Base-by-base conservation (phyloP, 2,797 vertebrate genomes). In the Gobionotothen gibberifrons region DNA sequence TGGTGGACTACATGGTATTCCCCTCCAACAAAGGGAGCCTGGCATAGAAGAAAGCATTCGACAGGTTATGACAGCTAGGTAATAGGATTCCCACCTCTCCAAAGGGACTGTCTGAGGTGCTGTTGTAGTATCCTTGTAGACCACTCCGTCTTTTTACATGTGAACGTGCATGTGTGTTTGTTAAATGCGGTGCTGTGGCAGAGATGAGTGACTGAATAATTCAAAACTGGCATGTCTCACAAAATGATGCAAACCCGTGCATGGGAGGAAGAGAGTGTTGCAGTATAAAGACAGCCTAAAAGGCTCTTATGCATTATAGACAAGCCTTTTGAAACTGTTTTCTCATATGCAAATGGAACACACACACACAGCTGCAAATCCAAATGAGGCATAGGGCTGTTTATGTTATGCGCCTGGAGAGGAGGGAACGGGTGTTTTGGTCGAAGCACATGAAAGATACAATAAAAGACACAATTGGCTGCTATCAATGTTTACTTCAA, bases 151-250 rank as follows among this genome's bases (percentile, higher is more conserved):
- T 86, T 84, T 82, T 76, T 69, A 55, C 83, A 70, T 67, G 80
- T 79, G 79, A 87, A 83, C 80, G 81, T 89, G 81, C 58, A 69
- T 72, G 66, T 81, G 86, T 92, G 76, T 93, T 93, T 94, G 92
- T 93, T 90, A 91, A 93, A 94, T 88, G 87, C 74, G 63, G 80
- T 77, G 78, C 84, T 74, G 86, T 85, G 89, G 86, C 85, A 87
- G 88, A 92, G 90, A 94, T 78, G 90, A 95, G 78, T 85, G 83
- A 82, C 93, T 97, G 94, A 96, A 96, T 96, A 94, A 96, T 95
- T 96, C 93, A 96, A 72, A 93, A 90, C 85, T 86, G 89, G 88
- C 82, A 82, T 92, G 91, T 94, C 92, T 81, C 90, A 90, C 87
- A 93, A 91, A 94, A 94, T 95, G 93, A 94, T 91, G 91, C 91